Evolutionary conservation across 2,888 invertebrate species (phyloP), one percentile per base, ranked within the genome.

Genomic region (Athrips mouffetella): DNA sequence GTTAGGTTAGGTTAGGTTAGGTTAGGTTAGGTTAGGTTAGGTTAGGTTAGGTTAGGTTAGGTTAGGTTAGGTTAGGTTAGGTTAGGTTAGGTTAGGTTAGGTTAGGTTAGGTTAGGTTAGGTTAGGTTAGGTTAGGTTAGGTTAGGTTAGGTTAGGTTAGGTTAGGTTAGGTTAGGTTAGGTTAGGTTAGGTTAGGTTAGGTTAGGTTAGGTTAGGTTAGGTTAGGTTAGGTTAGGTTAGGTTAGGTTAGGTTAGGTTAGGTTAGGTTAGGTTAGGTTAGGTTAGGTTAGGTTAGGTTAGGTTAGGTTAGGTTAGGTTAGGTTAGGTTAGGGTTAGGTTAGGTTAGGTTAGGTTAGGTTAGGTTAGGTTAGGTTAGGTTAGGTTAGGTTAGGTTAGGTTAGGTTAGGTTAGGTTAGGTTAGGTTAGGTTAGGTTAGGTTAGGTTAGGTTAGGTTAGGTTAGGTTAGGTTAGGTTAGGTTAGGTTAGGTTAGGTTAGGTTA

Each of bases 291-390:
- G 48, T 48, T 48, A 48, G 48, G 48, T 41, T 48, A 48, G 45
- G 48, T 48, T 51, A 50, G 47, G 47, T 45, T 47, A 51, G 50
- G 47, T 50, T 50, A 50, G 50, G 51, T 45, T 47, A 45, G 47
- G 50, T 51, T 51, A 49, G 49, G 50, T 50, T 47, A 50, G 50
- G 49, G 48, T 52, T 49, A 52, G 52, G 52, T 51, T 48, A 48
- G 47, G 51, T 51, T 48, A 48, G 49, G 46, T 47, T 44, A 49
- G 52, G 52, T 52, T 49, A 49, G 53, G 53, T 50, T 48, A 48
- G 53, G 53, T 51, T 49, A 51, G 50, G 52, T 50, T 50, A 52
- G 52, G 52, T 53, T 51, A 53, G 53, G 53, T 53, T 51, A 49
- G 51, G 51, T 51, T 49, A 51, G 54, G 51, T 49, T 51, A 54